These are phyloP conservation scores for Zaprionus gabonicus DNA, from an alignment of 1,140 invertebrate species.

Conservation along the genomic window DNA sequence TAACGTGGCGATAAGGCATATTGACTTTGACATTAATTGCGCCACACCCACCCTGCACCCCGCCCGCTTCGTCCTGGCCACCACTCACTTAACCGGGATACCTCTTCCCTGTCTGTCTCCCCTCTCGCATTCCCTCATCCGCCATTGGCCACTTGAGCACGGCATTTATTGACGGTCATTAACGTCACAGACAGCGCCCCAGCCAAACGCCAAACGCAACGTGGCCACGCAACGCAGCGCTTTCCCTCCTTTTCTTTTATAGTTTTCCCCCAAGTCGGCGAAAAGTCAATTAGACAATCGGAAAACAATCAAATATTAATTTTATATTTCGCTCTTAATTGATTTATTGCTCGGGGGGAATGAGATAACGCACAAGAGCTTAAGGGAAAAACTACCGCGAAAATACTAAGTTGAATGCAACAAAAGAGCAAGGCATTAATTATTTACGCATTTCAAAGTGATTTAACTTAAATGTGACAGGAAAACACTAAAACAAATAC, in stretches of 20 bases:
- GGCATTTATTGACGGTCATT: slow-evolving; percentile 81
- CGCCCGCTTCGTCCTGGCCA: too few relatives aligned
- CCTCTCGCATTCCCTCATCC: not conserved
- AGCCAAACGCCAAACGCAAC: slow-evolving; percentile 37
- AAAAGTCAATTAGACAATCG: slow-evolving; percentile 26
- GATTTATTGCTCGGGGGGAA: slow-evolving; percentile 2
- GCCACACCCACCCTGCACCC: slow-evolving; percentile 7
- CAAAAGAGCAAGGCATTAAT: not conserved
- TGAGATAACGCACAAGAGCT: not conserved
- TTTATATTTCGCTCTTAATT: slow-evolving; percentile 16
- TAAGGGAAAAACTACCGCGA: not conserved
- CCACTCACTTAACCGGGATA: not conserved
- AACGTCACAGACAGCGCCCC: slow-evolving; percentile 61
- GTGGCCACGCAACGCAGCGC: not conserved
- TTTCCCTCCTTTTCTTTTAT: not conserved
- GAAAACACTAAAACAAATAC: not conserved
- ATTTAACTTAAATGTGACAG: not conserved
- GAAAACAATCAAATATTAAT: slow-evolving; percentile 9
- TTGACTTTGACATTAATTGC: slow-evolving; percentile 82
- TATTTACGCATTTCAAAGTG: not conserved
- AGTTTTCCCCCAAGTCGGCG: not conserved
- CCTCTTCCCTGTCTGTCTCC: not conserved
- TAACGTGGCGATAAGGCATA: slow-evolving; percentile 80
- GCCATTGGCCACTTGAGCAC: slow-evolving; percentile 71
- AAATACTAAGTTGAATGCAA: not conserved